Evolutionary conservation across 2,797 vertebrate genomes (phyloP), one percentile per base, ranked within the genome.

Genomic region (Choloepus didactylus): DNA sequence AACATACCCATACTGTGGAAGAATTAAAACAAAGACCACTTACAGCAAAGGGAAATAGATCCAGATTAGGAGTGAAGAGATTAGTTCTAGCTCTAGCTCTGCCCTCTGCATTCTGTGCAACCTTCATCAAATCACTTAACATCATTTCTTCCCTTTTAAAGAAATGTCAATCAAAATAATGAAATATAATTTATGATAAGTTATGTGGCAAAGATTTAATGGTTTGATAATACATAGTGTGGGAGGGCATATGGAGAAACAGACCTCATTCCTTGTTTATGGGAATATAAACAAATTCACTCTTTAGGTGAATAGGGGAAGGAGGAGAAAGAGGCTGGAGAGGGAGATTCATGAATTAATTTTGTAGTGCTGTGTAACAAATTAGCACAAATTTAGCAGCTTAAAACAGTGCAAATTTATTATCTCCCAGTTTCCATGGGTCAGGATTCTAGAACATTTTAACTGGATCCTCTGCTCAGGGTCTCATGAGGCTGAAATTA

Each of bases 101-200:
- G 72, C 23, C 59, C 44, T 25, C 35, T 35, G 44, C 25, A 19
- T 66, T 76, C 56, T 66, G 6, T 51, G 25, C 29, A 66, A 64
- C 16, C n/a, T 41, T 64, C 25, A 29, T 64, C 25, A 38, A 64
- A 66, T 66, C 44, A 51, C 23, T 76, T 51, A 18, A 38, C 72
- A 12, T 23, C 4, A 3, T 49, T 88, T 66, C 54, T n/a, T 76
- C 72, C 31, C 12, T 76, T 51, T 66, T 76, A 64, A 76, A 76
- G 44, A 51, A 38, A 64, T 76, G n/a, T 44, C 38, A 88, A 51
- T 51, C 59, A 88, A 76, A 88, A 88, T 60, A 46, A 46, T 38
- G 44, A 88, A 66, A 31, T 64, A 38, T 49, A 51, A 51, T 38
- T 31, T 64, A 31, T 76, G 41, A 38, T 31, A 56, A 62, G 19